Evolutionary conservation across 1,140 invertebrate genomes (phyloP).

Genomic region (Coenobita brevimanus): DNA sequence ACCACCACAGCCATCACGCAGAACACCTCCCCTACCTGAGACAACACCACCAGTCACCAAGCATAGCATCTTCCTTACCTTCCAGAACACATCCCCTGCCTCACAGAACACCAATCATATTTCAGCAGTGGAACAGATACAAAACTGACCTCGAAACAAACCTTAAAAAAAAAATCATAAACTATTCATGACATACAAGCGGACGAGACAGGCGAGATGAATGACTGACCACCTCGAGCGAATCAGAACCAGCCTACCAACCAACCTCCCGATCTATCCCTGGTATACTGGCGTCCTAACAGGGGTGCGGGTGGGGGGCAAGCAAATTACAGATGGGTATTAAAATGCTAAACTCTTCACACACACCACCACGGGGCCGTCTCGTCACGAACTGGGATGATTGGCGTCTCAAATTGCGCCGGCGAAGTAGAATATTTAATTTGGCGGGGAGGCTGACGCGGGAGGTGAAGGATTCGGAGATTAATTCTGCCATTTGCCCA

Average conservation of each 20-base stretch:
- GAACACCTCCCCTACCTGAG: no score
- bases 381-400: constrained; percentile 20
- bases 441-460: constrained; percentile 35
- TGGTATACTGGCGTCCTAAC: no score
- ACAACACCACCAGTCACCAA: no score
- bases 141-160: no score
- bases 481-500: constrained; percentile 40
- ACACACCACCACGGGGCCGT: background rate
- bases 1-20: no score
- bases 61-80: no score
- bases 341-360: constrained; percentile 25
- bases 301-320: no score
- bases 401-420: constrained; percentile 39
- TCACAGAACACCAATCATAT: no score
- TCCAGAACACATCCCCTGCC: no score
- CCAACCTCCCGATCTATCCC: no score
- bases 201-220: constrained; percentile 2
- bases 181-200: constrained; percentile 15
- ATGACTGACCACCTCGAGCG: constrained; percentile 3
- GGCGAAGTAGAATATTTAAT: constrained; percentile 39
- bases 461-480: constrained; percentile 19
- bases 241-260: no score
- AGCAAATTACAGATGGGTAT: constrained; percentile 27
- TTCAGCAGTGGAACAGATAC: no score
- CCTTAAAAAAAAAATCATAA: background rate